Percentiles rank a stretch among this genome's conserved stretches.
Conservation (phyloP, 1,140 invertebrate genomes). For the Zaprionus inermis region DNA sequence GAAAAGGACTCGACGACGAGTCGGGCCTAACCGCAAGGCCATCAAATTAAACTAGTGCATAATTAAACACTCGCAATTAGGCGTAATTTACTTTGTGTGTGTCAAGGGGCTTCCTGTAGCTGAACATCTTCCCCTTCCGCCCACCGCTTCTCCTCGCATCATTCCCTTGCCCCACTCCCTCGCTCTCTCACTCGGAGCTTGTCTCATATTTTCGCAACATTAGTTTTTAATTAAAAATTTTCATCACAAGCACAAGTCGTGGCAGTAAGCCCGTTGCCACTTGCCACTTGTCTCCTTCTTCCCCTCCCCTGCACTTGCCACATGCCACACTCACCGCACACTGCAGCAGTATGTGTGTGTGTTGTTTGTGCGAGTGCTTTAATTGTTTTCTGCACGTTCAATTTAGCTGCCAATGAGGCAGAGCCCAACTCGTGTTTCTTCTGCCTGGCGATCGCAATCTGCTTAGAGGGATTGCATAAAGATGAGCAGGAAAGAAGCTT, state of each 20-base stretch:
- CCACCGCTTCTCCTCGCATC: neutral
- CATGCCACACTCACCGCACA: slow-evolving; percentile 25
- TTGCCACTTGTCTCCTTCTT: neutral
- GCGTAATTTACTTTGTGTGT: slow-evolving; percentile 78
- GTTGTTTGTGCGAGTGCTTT: slow-evolving; percentile 30
- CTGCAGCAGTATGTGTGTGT: slow-evolving; percentile 9
- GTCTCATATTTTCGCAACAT: slow-evolving; percentile 80
- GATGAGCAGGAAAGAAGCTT: slow-evolving; percentile 11
- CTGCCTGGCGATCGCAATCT: slow-evolving; percentile 24
- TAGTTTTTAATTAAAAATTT: slow-evolving; percentile 84
- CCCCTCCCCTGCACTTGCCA: neutral
- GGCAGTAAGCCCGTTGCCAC: slow-evolving; percentile 26
- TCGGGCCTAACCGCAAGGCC: slow-evolving; percentile 68
- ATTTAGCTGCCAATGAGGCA: slow-evolving; percentile 37
- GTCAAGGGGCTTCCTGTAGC: slow-evolving; percentile 18
- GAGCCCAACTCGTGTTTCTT: neutral
- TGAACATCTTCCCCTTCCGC: neutral
- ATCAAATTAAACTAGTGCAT: slow-evolving; percentile 84
- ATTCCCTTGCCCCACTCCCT: neutral
- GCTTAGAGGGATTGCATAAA: neutral
- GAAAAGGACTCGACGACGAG: slow-evolving; percentile 34
- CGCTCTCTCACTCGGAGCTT: slow-evolving; percentile 6
- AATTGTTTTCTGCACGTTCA: slow-evolving; percentile 53
- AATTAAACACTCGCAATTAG: slow-evolving; percentile 84
- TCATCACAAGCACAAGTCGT: slow-evolving; percentile 56